Evolutionary conservation across 2,113 vertebrate species (phyloP).

Genomic region (Nannobrachium achirus): DNA sequence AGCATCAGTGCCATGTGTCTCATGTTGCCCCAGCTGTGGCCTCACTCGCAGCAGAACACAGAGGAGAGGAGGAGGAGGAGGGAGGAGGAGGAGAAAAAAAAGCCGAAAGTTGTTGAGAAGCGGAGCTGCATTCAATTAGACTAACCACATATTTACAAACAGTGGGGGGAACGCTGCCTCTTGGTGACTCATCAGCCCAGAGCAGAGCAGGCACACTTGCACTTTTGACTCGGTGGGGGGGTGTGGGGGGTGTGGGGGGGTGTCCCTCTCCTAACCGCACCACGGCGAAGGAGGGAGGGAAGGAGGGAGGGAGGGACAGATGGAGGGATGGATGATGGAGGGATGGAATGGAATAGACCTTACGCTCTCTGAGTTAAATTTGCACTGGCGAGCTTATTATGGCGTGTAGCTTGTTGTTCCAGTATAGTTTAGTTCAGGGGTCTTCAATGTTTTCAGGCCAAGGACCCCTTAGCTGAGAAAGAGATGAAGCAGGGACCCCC

Average conservation of each 20-base stretch:
- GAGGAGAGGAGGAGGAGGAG: conserved; percentile 19
- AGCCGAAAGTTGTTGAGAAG: conserved; percentile 75
- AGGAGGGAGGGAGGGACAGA: conserved; percentile 18
- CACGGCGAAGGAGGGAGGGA: conserved; percentile 23
- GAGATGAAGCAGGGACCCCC: too few species aligned
- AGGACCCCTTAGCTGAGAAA: too few species aligned
- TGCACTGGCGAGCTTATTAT: too few species aligned
- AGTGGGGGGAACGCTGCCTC: conserved; percentile 64
- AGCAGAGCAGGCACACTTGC: conserved; percentile 63
- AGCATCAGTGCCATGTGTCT: conserved; percentile 45
- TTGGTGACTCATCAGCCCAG: conserved; percentile 74
- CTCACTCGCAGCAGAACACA: conserved; percentile 15
- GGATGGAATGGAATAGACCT: too few species aligned
- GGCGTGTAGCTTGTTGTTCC: too few species aligned
- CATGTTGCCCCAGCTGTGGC: conserved; percentile 51
- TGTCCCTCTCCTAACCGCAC: conserved; percentile 55
- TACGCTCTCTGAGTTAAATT: too few species aligned
- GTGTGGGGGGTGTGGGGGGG: neutral
- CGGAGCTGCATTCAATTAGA: conserved; percentile 74
- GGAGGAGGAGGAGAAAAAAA: conserved; percentile 43
- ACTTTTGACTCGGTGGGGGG: conserved; percentile 69
- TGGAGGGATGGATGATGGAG: conserved; percentile 54
- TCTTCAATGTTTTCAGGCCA: too few species aligned
- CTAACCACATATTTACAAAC: conserved; percentile 81
- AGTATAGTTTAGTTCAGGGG: too few species aligned